Percentiles rank a stretch among this genome's conserved stretches.
Evolutionary conservation across 2,113 vertebrate genomes (phyloP).

Genomic region (Gambusia affinis): DNA sequence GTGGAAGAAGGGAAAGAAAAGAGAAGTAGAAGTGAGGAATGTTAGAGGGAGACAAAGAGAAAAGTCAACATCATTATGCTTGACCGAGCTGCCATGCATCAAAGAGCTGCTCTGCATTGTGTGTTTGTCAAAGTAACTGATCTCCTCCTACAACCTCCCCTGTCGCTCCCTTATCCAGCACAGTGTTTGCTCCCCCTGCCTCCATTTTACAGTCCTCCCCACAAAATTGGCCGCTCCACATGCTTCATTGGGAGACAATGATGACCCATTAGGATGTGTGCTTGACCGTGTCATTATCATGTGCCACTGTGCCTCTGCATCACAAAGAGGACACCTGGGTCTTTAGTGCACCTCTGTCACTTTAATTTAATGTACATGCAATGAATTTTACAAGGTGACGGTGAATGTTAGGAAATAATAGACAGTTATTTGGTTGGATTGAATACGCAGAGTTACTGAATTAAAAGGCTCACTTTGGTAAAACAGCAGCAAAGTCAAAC

Average conservation of each 20-base stretch:
- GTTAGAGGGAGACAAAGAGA: slow-evolving; percentile 27
- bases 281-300: slow-evolving; percentile 65
- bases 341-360: slow-evolving; percentile 4
- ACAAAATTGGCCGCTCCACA: slow-evolving; percentile 30
- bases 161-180: slow-evolving; percentile 13
- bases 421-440: not conserved
- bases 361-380: not conserved
- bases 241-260: slow-evolving; percentile 48
- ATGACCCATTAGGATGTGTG: slow-evolving; percentile 52
- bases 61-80: slow-evolving; percentile 35
- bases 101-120: slow-evolving; percentile 21
- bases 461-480: not conserved
- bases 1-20: not conserved
- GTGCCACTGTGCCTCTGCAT: slow-evolving; percentile 52
- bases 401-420: slow-evolving; percentile 1
- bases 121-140: slow-evolving; percentile 35
- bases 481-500: not conserved
- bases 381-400: not conserved
- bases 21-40: not conserved
- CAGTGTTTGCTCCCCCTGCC: slow-evolving; percentile 10
- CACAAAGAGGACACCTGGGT: slow-evolving; percentile 65
- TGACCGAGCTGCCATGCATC: slow-evolving; percentile 3
- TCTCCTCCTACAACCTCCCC: slow-evolving; percentile 20
- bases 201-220: slow-evolving; percentile 42
- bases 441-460: not conserved